phyloP scores from a whole-genome alignment of 2,888 invertebrate species.

The Tineola bisselliella region DNA sequence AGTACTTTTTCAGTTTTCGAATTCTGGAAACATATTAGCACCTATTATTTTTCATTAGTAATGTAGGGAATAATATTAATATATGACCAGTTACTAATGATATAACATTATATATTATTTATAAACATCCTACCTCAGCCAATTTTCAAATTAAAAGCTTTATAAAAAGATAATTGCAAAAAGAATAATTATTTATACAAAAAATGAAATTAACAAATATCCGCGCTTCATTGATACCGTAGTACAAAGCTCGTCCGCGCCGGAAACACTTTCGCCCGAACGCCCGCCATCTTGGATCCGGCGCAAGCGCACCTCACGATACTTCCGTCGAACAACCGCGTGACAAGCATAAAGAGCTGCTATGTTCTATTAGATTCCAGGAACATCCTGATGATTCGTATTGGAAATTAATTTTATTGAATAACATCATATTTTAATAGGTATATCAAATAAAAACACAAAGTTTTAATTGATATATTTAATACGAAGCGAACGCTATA shows the following conservation, averaged over 20 bases:
- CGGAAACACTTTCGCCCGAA: conserved; percentile 65
- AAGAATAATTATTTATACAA: not conserved
- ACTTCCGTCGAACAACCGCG: conserved; percentile 55
- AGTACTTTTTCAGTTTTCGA: too few relatives aligned
- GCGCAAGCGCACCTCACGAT: conserved; percentile 57
- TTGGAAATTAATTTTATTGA: not conserved
- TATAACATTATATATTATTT: too few relatives aligned
- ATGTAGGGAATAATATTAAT: too few relatives aligned
- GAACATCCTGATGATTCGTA: not conserved
- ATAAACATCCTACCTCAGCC: too few relatives aligned
- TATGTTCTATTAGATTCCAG: not conserved
- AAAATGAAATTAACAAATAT: not conserved
- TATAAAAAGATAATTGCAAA: not conserved
- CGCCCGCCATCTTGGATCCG: conserved; percentile 66
- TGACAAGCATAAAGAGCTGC: conserved; percentile 9
- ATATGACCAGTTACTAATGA: too few relatives aligned
- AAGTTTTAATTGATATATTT: too few relatives aligned
- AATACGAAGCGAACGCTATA: too few relatives aligned
- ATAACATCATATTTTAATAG: too few relatives aligned
- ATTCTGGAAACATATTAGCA: too few relatives aligned
- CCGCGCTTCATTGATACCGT: conserved; percentile 52
- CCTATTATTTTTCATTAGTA: too few relatives aligned
- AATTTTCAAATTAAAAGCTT: not conserved
- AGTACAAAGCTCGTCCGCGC: conserved; percentile 30
- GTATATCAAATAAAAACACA: too few relatives aligned